phyloP scores from a whole-genome alignment of 1,140 invertebrate species.

The Archivesica marissinica region DNA sequence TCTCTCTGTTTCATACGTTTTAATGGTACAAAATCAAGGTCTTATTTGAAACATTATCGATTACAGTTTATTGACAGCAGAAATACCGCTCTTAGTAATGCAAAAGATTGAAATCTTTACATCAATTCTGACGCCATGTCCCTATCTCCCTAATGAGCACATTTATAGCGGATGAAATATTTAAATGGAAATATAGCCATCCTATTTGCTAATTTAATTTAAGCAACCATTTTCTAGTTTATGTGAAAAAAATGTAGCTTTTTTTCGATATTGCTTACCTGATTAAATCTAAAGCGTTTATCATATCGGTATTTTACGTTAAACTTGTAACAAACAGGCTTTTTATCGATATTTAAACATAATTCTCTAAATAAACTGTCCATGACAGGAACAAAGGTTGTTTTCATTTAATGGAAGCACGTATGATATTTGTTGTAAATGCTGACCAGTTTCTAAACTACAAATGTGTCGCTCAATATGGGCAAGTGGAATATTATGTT shows the following conservation, averaged over 20 bases:
- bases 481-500: too few relatives aligned
- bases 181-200: background rate
- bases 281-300: background rate
- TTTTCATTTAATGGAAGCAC: too few relatives aligned
- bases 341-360: background rate
- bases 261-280: background rate
- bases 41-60: too few relatives aligned
- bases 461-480: too few relatives aligned
- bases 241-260: background rate
- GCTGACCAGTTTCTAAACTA: too few relatives aligned
- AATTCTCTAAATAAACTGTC: background rate
- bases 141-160: background rate
- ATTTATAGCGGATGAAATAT: slow-evolving; percentile 10
- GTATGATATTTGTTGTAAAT: too few relatives aligned
- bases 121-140: background rate
- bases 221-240: background rate
- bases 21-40: too few relatives aligned
- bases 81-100: too few relatives aligned
- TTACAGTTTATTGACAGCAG: too few relatives aligned
- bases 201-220: background rate
- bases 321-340: background rate
- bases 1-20: too few relatives aligned
- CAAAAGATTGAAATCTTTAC: too few relatives aligned
- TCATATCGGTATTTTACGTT: background rate
- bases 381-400: background rate